Percentiles rank a stretch among this genome's conserved stretches.
These are phyloP conservation scores for Apogon talboti DNA, from an alignment of 2,797 vertebrate genomes.

Conservation along the genomic window DNA sequence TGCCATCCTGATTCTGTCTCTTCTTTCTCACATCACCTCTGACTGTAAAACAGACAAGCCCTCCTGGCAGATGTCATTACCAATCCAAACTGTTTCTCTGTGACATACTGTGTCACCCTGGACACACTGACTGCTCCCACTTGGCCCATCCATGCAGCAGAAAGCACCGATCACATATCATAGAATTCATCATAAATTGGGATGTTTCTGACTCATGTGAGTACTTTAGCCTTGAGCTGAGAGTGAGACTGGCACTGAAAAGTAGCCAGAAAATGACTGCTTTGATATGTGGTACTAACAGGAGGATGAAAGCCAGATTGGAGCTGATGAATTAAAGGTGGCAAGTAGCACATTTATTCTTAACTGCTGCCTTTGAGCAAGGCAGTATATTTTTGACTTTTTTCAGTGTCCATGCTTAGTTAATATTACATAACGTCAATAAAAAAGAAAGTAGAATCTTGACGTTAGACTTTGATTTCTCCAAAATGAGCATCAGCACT, in stretches of 20 bases:
- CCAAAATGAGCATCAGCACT: slow-evolving; percentile 22
- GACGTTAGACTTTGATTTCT: slow-evolving; percentile 25
- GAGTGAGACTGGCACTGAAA: slow-evolving; percentile 51
- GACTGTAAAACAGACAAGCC: slow-evolving; percentile 64
- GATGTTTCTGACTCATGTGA: slow-evolving; percentile 63
- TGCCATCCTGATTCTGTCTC: slow-evolving; percentile 71
- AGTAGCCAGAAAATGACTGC: slow-evolving; percentile 57
- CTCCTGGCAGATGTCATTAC: slow-evolving; percentile 70
- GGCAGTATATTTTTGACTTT: slow-evolving; percentile 53
- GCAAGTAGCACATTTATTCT: slow-evolving; percentile 70
- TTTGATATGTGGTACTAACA: slow-evolving; percentile 60
- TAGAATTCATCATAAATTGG: slow-evolving; percentile 53
- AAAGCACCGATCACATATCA: slow-evolving; percentile 57
- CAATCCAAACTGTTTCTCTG: slow-evolving; percentile 39
- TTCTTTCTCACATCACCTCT: slow-evolving; percentile 63
- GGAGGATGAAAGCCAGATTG: slow-evolving; percentile 63
- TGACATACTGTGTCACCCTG: slow-evolving; percentile 56
- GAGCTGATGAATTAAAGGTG: slow-evolving; percentile 65
- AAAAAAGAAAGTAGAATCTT: slow-evolving; percentile 22
- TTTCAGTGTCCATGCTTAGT: slow-evolving; percentile 26
- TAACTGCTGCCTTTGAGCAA: slow-evolving; percentile 69
- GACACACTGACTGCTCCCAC: slow-evolving; percentile 57
- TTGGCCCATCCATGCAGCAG: slow-evolving; percentile 48
- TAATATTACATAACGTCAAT: slow-evolving; percentile 37
- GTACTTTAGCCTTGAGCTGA: slow-evolving; percentile 55